phyloP scores from a whole-genome alignment of 2,797 vertebrate genomes.

The Hippocampus kuda region DNA sequence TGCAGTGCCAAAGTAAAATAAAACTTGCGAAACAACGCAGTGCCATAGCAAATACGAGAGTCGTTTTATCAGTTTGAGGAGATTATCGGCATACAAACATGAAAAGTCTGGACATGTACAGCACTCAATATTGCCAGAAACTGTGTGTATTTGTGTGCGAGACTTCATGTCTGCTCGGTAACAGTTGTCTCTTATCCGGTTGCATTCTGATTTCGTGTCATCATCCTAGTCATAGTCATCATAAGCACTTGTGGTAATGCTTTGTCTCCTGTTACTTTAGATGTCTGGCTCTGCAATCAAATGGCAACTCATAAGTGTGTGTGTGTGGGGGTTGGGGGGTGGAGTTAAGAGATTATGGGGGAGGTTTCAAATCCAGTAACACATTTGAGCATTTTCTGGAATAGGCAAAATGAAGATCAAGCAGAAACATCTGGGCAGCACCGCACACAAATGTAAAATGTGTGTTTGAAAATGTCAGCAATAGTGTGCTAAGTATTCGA shows the following conservation, averaged over 20 bases:
- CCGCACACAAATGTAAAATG: not conserved
- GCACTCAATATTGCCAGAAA: not conserved
- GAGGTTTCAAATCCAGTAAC: not conserved
- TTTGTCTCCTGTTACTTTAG: slow-evolving; percentile 22
- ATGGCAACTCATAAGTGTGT: not conserved
- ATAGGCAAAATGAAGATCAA: not conserved
- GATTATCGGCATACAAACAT: too few relatives aligned
- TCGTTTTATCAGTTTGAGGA: too few relatives aligned
- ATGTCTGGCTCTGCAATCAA: slow-evolving; percentile 4
- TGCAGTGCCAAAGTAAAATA: too few relatives aligned
- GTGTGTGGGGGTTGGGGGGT: not conserved
- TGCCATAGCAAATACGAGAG: too few relatives aligned
- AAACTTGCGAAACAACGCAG: too few relatives aligned
- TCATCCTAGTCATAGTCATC: slow-evolving; percentile 34
- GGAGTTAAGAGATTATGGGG: not conserved
- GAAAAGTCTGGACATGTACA: not conserved
- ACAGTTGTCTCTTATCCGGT: slow-evolving; percentile 50
- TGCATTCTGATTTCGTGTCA: slow-evolving; percentile 43
- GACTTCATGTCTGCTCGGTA: slow-evolving; percentile 23
- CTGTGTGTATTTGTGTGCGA: slow-evolving; percentile 1
- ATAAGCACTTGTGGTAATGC: slow-evolving; percentile 23
- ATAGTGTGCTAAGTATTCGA: slow-evolving; percentile 13
- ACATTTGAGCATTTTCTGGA: not conserved
- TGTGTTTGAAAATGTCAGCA: slow-evolving; percentile 18
- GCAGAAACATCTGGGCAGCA: not conserved